Evolutionary conservation across 2,888 invertebrate species (phyloP), one percentile per base, ranked within the genome.

Genomic region (Salticus scenicus): DNA sequence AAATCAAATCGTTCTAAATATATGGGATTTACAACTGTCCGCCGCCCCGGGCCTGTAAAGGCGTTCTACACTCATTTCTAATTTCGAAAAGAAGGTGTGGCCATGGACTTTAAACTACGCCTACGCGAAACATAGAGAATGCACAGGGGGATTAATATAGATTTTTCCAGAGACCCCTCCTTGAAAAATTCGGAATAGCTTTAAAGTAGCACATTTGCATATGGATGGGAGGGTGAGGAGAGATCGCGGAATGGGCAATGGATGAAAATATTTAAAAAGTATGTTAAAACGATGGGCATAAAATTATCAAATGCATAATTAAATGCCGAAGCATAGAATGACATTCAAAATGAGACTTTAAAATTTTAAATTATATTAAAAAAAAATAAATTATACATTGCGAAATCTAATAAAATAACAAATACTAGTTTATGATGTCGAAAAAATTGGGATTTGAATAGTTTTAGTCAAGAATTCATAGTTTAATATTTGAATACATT

Each of bases 1-100:
- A 84, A 84, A 84, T 83, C 84, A 78, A 84, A 84, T 84, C 78
- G 84, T 67, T 73, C 84, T 84, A 84, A 84, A 84, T 84, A 84
- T 84, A 84, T 84, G 84, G 84, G 77, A 69, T 77, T 78, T 84
- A 77, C 78, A 78, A 73, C 78, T 67, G 77, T 78, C 84, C 33
- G 37, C 57, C 33, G 84, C 84, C 84, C 51, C 72, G 84, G 84
- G 78, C 64, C 57, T 57, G 71, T 71, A 83, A 83, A 67, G 66
- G 76, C 70, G 24, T 72, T 84, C 84, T 67, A 74, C 78, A 78
- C 84, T 77, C 84, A 78, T 84, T 77, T 77, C 77, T 73, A 78
- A 78, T 84, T 78, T 78, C 83, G 84, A 78, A 78, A 51, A 66
- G 72, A 74, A 51, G 84, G 84, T 78, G 84, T 77, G 42, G 47